Evolutionary conservation across 2,888 invertebrate genomes (phyloP).

Genomic region (Troilus luridus): DNA sequence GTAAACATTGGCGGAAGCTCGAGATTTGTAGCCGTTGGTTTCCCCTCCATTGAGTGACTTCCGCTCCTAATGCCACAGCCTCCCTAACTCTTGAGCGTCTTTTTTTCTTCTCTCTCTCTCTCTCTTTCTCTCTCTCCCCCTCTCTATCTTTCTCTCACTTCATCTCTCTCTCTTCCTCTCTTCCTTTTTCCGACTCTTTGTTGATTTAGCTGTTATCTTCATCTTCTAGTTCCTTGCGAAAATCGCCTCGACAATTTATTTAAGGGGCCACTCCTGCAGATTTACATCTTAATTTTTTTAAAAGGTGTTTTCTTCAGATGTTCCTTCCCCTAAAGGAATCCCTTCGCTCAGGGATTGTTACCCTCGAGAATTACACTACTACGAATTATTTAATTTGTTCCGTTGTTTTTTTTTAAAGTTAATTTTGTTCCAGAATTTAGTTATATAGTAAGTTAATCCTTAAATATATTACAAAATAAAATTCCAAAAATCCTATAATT

Average conservation of each 20-base stretch:
- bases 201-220: conserved; percentile 61
- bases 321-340: background rate
- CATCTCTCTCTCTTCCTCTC: conserved; percentile 59
- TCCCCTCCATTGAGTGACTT: conserved; percentile 45
- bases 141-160: conserved; percentile 63
- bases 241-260: conserved; percentile 23
- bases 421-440: no score
- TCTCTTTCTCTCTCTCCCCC: background rate
- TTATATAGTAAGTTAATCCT: no score
- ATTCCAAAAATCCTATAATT: background rate
- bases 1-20: conserved; percentile 28
- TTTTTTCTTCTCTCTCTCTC: conserved; percentile 61
- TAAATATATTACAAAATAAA: no score
- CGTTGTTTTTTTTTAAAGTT: no score
- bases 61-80: conserved; percentile 32
- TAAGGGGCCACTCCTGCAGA: conserved; percentile 13
- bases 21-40: conserved; percentile 30
- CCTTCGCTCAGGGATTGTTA: background rate
- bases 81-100: background rate
- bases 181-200: conserved; percentile 60
- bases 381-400: background rate
- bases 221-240: conserved; percentile 58
- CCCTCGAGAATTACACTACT: background rate
- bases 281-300: conserved; percentile 32
- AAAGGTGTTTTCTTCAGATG: conserved; percentile 29